A percentile compares a stretch with the other conserved stretches of the same genome.
These are phyloP conservation scores for Cantharis flavilabris DNA, from an alignment of 2,888 invertebrate species.

Conservation along the genomic window DNA sequence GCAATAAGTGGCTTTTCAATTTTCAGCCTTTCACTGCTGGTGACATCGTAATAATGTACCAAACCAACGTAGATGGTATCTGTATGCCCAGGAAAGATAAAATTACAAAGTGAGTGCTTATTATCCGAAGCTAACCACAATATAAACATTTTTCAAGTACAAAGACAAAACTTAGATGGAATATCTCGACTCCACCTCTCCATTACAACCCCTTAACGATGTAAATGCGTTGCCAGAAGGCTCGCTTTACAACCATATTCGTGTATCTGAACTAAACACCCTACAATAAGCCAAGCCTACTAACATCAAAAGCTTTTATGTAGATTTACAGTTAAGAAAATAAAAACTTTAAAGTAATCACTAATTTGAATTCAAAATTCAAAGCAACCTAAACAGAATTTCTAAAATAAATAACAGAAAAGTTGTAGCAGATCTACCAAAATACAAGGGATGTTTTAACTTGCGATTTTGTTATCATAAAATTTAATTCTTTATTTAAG, in stretches of 20 bases:
- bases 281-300: slow-evolving; percentile 50
- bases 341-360: slow-evolving; percentile 55
- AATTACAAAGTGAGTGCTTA: slow-evolving; percentile 26
- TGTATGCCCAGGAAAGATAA: slow-evolving; percentile 12
- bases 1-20: neutral
- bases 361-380: slow-evolving; percentile 48
- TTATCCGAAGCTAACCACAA: slow-evolving; percentile 41
- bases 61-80: neutral
- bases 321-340: slow-evolving; percentile 55
- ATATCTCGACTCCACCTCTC: slow-evolving; percentile 52
- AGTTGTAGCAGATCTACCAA: neutral
- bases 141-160: slow-evolving; percentile 55
- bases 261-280: slow-evolving; percentile 45
- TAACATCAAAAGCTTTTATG: slow-evolving; percentile 56
- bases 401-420: slow-evolving; percentile 33
- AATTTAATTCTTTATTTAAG: neutral
- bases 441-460: neutral
- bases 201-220: slow-evolving; percentile 53
- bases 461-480: neutral
- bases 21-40: neutral
- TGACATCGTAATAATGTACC: neutral
- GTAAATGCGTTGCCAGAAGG: slow-evolving; percentile 53
- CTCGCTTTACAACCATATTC: slow-evolving; percentile 44
- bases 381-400: slow-evolving; percentile 37
- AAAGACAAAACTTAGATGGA: slow-evolving; percentile 56